A percentile compares a stretch with the other conserved stretches of the same genome.
phyloP scores from a whole-genome alignment of 2,888 invertebrate species.

The Cephus spinipes region DNA sequence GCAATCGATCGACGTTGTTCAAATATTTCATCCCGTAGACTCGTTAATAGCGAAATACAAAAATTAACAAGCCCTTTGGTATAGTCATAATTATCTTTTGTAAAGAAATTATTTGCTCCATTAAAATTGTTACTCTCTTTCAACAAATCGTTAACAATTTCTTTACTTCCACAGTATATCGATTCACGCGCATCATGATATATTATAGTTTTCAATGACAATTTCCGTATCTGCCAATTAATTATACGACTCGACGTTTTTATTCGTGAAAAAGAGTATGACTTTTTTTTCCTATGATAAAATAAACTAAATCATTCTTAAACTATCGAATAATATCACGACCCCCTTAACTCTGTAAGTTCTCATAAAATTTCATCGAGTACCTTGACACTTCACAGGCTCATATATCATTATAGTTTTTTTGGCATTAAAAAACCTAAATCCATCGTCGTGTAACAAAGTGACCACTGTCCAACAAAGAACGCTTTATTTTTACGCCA shows the following conservation, averaged over 20 bases:
- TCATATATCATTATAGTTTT: background rate
- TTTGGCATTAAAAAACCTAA: background rate
- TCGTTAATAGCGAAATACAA: background rate
- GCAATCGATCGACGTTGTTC: slow-evolving; percentile 42
- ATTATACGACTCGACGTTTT: background rate
- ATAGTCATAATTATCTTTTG: background rate
- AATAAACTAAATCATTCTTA: background rate
- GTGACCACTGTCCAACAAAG: background rate
- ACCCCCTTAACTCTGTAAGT: background rate
- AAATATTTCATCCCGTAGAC: slow-evolving; percentile 12
- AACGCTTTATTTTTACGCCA: slow-evolving; percentile 2
- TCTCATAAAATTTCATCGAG: background rate
- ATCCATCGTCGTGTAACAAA: background rate
- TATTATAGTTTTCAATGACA: background rate
- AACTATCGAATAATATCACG: background rate
- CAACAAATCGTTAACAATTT: background rate
- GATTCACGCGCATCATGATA: background rate
- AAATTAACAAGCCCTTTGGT: background rate
- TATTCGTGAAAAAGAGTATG: background rate
- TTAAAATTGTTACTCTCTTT: background rate
- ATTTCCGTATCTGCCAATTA: background rate
- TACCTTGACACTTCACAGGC: background rate
- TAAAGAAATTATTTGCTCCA: background rate
- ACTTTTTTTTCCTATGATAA: too few relatives aligned
- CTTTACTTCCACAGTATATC: background rate